Evolutionary conservation across 2,888 invertebrate species (phyloP).

Genomic region (Steinernema scapterisci): DNA sequence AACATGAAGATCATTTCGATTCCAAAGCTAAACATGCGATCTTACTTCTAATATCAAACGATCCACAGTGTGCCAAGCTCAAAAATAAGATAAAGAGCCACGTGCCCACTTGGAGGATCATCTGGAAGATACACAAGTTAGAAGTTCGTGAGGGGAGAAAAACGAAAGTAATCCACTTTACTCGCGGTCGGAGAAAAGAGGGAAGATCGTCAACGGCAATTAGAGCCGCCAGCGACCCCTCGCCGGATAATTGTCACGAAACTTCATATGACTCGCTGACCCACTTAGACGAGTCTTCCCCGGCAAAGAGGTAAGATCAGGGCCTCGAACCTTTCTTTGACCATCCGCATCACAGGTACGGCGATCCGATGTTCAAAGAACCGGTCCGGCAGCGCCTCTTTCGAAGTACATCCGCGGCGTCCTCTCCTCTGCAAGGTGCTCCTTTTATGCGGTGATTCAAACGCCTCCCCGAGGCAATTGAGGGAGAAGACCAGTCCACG

Average conservation of each 20-base stretch:
- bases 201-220: constrained; percentile 15
- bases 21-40: not conserved
- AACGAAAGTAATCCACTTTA: constrained; percentile 32
- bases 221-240: not conserved
- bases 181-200: not conserved
- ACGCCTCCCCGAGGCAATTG: constrained; percentile 2
- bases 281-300: not conserved
- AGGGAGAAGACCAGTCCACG: constrained; percentile 16
- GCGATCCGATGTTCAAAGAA: not conserved
- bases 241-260: constrained; percentile 16
- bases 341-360: not conserved
- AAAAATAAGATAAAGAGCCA: too few species aligned
- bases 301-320: not conserved
- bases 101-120: not conserved
- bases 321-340: not conserved
- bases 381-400: not conserved
- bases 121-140: constrained; percentile 4
- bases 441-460: not conserved
- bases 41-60: not conserved
- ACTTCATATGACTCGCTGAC: constrained; percentile 27
- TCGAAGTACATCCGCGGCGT: not conserved
- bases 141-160: not conserved
- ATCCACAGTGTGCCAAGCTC: too few species aligned
- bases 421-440: not conserved
- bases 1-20: not conserved